Evolutionary conservation across 2,888 invertebrate species (phyloP), one percentile per base, ranked within the genome.

Genomic region (Drosophila greeni): DNA sequence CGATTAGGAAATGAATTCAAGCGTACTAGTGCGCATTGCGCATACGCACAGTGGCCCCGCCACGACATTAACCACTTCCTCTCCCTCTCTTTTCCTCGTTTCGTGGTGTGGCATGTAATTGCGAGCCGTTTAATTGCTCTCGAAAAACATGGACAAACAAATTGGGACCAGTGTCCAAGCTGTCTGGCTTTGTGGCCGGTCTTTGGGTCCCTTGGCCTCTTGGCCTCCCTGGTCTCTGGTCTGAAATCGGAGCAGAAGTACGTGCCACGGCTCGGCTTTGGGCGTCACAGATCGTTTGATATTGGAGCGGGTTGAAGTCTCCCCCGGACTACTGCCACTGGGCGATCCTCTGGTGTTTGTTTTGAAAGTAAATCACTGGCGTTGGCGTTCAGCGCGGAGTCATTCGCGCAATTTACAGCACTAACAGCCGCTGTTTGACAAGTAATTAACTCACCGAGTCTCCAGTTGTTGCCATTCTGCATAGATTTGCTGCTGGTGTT

Each of bases 271-370:
- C 64, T 55, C 64, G 39, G 74, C 67, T 76, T 83, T 82, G 8
- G 36, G 67, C 77, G 72, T 78, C 80, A 78, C 82, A 85, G 75
- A 75, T 80, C 74, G 73, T 80, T 85, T 80, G 76, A 75, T 75
- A 84, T 81, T 72, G 53, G 69, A 81, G 72, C 54, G 67, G 70
- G 54, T 31, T 36, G 7, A 24, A 20, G 23, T n/a, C 40, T 29
- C 36, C 20, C 12, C n/a, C 9, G 23, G 23, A 14, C 18, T 9
- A 29, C 45, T 14, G 42, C 26, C 34, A 37, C 42, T 43, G 60
- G 34, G 34, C 49, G 36, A 55, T 51, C 54, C 47, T 45, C 56
- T 54, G 70, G 67, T 80, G 72, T 73, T 78, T 84, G 76, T 66
- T 80, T 72, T 78, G 84, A 68, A 73, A 82, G 81, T 82, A 84